These are phyloP conservation scores for Diorhabda elongata DNA, from an alignment of 1,140 invertebrate species.

Conservation along the genomic window DNA sequence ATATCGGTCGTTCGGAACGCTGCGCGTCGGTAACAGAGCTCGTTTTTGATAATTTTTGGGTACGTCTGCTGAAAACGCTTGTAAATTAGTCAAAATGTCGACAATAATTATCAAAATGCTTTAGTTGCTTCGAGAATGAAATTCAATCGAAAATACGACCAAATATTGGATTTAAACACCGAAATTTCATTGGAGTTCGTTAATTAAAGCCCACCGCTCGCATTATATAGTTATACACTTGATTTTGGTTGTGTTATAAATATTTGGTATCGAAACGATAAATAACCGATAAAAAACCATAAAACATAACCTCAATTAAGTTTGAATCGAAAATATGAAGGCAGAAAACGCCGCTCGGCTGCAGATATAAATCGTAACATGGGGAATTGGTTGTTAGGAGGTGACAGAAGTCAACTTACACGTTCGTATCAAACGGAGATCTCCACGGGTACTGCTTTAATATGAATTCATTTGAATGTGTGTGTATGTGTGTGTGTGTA, in stretches of 20 bases:
- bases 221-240: background rate
- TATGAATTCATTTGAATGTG: constrained; percentile 38
- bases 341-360: constrained; percentile 6
- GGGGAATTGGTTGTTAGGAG: constrained; percentile 29
- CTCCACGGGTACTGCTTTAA: constrained; percentile 33
- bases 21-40: no score
- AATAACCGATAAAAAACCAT: constrained; percentile 16
- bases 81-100: no score
- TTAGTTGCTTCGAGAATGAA: no score
- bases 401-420: constrained; percentile 33
- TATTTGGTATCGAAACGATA: constrained; percentile 14
- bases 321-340: constrained; percentile 15
- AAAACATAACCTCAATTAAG: constrained; percentile 21
- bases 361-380: constrained; percentile 31
- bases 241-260: constrained; percentile 8
- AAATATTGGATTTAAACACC: no score
- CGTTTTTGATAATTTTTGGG: no score
- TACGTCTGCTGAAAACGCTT: no score
- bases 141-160: no score
- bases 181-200: no score
- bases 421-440: constrained; percentile 34
- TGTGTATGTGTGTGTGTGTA: constrained; percentile 32
- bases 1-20: no score
- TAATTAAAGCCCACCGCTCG: no score
- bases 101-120: no score